Evolutionary conservation across 2,797 vertebrate species (phyloP).

Genomic region (Poeciliopsis turneri): DNA sequence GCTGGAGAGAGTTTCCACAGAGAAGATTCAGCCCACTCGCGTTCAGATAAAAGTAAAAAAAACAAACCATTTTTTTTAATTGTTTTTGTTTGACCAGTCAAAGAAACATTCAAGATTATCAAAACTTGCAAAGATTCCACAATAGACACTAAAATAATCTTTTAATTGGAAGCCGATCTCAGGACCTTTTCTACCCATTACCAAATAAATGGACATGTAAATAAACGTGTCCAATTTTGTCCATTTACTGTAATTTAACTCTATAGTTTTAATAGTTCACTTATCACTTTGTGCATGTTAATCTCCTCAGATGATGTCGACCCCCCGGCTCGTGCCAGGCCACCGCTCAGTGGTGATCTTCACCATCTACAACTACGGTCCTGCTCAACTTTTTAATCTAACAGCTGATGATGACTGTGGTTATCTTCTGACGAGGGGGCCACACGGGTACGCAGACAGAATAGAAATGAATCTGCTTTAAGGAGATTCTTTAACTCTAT

Average conservation of each 20-base stretch:
- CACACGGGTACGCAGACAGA: conserved; percentile 62
- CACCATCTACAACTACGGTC: conserved; percentile 79
- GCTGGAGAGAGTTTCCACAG: conserved; percentile 82
- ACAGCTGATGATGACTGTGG: conserved; percentile 73
- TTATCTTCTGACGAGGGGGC: conserved; percentile 68
- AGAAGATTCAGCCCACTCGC: conserved; percentile 80
- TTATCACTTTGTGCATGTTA: not conserved
- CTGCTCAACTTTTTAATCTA: conserved; percentile 72
- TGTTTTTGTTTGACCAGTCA: not conserved
- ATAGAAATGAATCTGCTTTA: not conserved
- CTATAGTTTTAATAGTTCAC: not conserved
- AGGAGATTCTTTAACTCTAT: not conserved
- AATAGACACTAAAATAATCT: not conserved
- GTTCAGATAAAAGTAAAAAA: conserved; percentile 78
- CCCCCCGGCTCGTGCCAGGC: conserved; percentile 75
- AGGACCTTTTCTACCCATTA: not conserved
- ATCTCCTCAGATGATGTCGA: conserved; percentile 67
- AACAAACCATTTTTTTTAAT: not conserved
- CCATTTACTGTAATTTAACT: not conserved
- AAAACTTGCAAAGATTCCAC: not conserved
- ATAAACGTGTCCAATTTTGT: not conserved
- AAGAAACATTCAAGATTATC: not conserved
- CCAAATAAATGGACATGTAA: not conserved
- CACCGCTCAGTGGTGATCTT: conserved; percentile 71
- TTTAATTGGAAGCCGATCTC: not conserved